Evolutionary conservation across 2,888 invertebrate species (phyloP), one percentile per base, ranked within the genome.

Genomic region (Oegoconia quadripuncta): DNA sequence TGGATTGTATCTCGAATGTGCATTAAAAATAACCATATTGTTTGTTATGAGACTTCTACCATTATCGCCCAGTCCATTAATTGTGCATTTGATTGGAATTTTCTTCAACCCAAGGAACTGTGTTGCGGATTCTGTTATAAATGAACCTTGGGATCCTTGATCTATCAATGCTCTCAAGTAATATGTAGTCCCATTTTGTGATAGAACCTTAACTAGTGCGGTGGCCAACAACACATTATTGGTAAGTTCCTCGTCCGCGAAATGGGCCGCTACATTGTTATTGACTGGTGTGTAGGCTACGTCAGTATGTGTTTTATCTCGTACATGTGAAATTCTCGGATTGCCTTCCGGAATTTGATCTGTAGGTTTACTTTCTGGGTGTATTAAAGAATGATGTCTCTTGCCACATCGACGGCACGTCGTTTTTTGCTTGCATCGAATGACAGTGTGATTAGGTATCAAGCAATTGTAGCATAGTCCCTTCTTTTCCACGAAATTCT

Each of bases 91-190:
- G 17, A 45, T 37, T 18, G 38, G 29, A 1, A 30, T 32, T 43
- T 31, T 36, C 28, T 3, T 29, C 25, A 48, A 17, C 3, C 41
- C 34, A 16, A 48, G 43, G 5, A 39, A 13, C 22, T 43, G 25
- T 3, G 33, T 38, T 15, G 30, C 39, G 14, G 34, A 29, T 25
- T 29, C 43, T 9, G 37, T 38, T 8, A 48, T 31, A 28, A 48
- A 46, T 9, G 48, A 46, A 13, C 42, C 48, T 35, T 49, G 39
- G 13, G 48, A 49, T 1, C 48, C 44, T 37, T 45, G 48, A 20
- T 48, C 46, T 28, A 48, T 40, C 17, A 48, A 28, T 6, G 44
- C 43, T 35, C 48, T 41, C 3, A 25, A 25, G 28, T 38, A 37
- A 18, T 39, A 40, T 38, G 32, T 23, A n/a, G 32, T 16, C 12